These are phyloP conservation scores for Xylocampa areola DNA, from an alignment of 2,888 invertebrate species.

Conservation along the genomic window DNA sequence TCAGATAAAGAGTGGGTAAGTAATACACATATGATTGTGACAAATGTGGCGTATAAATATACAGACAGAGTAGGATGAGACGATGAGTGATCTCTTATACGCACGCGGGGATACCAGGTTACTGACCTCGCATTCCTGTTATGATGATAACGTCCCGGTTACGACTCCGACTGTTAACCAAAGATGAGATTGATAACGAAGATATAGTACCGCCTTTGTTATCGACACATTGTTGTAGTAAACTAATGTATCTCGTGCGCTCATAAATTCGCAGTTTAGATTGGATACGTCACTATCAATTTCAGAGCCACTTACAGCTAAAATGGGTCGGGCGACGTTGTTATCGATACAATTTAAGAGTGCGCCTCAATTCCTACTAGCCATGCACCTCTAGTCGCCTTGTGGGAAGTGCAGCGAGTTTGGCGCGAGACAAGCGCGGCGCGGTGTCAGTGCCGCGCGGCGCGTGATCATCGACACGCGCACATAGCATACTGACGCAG, in stretches of 20 bases:
- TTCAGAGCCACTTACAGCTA: not conserved
- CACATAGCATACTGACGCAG: not conserved
- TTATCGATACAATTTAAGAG: no score
- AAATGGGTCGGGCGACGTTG: not conserved
- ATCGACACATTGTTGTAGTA: not conserved
- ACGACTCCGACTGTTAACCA: no score
- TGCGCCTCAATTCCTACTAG: not conserved
- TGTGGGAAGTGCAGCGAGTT: not conserved
- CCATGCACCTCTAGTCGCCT: not conserved
- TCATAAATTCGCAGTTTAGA: not conserved
- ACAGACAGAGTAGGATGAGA: no score
- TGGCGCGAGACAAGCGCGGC: conserved; percentile 11
- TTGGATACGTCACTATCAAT: conserved; percentile 3
- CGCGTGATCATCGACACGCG: not conserved
- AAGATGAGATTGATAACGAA: not conserved
- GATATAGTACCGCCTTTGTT: not conserved
- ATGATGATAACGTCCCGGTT: no score
- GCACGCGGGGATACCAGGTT: no score
- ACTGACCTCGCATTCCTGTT: no score
- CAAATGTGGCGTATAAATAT: no score
- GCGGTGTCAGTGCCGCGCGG: not conserved
- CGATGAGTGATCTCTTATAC: no score
- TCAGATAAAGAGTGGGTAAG: no score
- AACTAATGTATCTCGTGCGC: conserved; percentile 1
- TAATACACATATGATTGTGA: no score